Percentiles rank a stretch among this genome's conserved stretches.
phyloP scores from a whole-genome alignment of 2,888 invertebrate genomes.

The Cistogaster globosa region DNA sequence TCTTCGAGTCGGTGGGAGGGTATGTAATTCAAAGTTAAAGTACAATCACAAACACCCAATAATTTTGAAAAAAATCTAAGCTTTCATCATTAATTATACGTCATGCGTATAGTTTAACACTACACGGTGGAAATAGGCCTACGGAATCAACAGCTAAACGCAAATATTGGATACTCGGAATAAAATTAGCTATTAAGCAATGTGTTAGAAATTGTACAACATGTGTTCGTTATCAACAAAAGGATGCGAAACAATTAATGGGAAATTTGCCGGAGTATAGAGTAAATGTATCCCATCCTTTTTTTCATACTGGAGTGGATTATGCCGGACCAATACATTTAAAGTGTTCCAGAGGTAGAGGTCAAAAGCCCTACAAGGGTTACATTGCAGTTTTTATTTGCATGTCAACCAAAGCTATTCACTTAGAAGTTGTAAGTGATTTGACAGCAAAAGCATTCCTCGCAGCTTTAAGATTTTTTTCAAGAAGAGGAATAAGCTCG shows the following conservation, averaged over 20 bases:
- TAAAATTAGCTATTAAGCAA: background rate
- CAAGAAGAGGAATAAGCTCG: background rate
- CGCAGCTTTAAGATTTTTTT: background rate
- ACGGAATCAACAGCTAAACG: background rate
- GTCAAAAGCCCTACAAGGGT: background rate
- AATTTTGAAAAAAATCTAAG: background rate
- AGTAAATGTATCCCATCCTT: background rate
- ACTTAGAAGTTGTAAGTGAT: background rate
- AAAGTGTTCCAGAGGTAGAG: background rate
- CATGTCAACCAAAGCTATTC: constrained; percentile 3
- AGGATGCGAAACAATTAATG: background rate
- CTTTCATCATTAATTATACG: background rate
- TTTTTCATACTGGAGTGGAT: background rate
- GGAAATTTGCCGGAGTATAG: background rate
- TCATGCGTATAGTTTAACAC: background rate
- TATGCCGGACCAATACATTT: background rate
- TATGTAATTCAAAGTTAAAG: background rate
- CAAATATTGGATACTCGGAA: background rate
- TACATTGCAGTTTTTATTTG: constrained; percentile 3
- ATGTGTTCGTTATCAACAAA: background rate
- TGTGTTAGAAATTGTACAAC: background rate
- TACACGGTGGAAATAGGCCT: background rate
- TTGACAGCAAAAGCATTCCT: background rate
- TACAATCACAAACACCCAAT: background rate
- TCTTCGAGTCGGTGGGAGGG: constrained; percentile 1